Evolutionary conservation across 2,888 invertebrate genomes (phyloP).

Genomic region (Drosophila limbata): DNA sequence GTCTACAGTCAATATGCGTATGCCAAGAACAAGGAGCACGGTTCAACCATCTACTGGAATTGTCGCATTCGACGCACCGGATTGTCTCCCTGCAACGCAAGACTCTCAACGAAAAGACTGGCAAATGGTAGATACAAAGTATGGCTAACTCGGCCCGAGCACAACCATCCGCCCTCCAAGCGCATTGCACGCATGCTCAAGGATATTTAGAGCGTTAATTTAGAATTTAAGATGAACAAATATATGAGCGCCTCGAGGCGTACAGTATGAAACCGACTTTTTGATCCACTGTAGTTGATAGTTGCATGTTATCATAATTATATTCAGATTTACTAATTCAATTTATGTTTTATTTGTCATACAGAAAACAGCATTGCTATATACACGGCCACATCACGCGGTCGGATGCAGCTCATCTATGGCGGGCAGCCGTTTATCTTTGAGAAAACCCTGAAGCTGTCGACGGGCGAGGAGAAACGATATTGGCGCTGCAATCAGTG

Average conservation of each 20-base stretch:
- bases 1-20: constrained; percentile 83
- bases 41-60: constrained; percentile 84
- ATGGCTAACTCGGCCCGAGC: constrained; percentile 80
- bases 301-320: background rate
- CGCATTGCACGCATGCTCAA: constrained; percentile 74
- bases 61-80: constrained; percentile 83
- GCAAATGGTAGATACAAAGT: constrained; percentile 81
- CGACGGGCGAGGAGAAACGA: constrained; percentile 83
- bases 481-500: constrained; percentile 86
- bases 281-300: constrained; percentile 18
- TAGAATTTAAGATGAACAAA: constrained; percentile 37
- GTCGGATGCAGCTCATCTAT: constrained; percentile 85
- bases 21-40: constrained; percentile 82
- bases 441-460: constrained; percentile 83
- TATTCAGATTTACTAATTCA: constrained; percentile 43
- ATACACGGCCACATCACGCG: constrained; percentile 85
- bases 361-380: constrained; percentile 83
- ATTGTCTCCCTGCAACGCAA: constrained; percentile 78
- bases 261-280: constrained; percentile 37
- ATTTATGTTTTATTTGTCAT: constrained; percentile 18
- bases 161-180: constrained; percentile 83
- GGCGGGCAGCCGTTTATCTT: constrained; percentile 85
- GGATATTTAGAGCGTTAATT: constrained; percentile 8
- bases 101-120: constrained; percentile 79
- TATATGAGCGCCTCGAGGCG: constrained; percentile 19